A percentile compares a stretch with the other conserved stretches of the same genome.
Conservation (phyloP, 1,140 invertebrate species). For the Sycophila sp. region DNA sequence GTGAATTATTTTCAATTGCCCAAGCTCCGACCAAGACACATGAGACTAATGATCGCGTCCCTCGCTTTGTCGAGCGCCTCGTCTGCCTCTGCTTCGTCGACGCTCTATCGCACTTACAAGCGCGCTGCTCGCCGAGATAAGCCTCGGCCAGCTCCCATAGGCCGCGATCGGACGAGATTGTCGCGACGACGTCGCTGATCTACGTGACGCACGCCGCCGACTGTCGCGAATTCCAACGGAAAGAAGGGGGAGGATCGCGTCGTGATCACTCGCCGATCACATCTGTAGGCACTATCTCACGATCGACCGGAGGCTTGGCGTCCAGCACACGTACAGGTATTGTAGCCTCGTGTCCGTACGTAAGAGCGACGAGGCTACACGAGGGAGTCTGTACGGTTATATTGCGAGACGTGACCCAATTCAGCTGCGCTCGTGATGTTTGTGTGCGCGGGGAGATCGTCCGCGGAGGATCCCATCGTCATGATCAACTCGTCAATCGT, state of each 20-base stretch:
- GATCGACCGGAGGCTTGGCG: constrained; percentile 41
- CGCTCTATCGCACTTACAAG: background rate
- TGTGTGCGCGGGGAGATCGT: constrained; percentile 11
- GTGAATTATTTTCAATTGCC: constrained; percentile 40
- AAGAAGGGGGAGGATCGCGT: background rate
- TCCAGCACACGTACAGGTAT: background rate
- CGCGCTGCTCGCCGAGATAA: background rate
- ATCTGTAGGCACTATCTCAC: constrained; percentile 45
- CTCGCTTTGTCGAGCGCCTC: background rate
- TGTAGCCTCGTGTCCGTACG: background rate
- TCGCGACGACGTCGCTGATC: constrained; percentile 13
- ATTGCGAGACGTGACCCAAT: constrained; percentile 56
- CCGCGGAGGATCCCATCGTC: background rate
- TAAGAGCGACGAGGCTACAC: constrained; percentile 20
- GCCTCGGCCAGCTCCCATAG: too few relatives aligned
- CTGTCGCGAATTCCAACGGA: constrained; percentile 12
- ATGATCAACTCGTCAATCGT: constrained; percentile 25
- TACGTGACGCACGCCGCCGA: background rate
- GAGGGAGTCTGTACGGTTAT: too few relatives aligned
- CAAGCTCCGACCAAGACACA: constrained; percentile 28
- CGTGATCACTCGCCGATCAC: constrained; percentile 7
- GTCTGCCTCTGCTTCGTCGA: background rate
- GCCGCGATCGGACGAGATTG: background rate
- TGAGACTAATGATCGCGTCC: constrained; percentile 31
- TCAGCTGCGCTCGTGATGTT: constrained; percentile 45